A percentile compares a stretch with the other conserved stretches of the same genome.
These are phyloP conservation scores for Cladopsammia gracilis DNA, from an alignment of 64 coral and sea anemone genomes.

Conservation along the genomic window DNA sequence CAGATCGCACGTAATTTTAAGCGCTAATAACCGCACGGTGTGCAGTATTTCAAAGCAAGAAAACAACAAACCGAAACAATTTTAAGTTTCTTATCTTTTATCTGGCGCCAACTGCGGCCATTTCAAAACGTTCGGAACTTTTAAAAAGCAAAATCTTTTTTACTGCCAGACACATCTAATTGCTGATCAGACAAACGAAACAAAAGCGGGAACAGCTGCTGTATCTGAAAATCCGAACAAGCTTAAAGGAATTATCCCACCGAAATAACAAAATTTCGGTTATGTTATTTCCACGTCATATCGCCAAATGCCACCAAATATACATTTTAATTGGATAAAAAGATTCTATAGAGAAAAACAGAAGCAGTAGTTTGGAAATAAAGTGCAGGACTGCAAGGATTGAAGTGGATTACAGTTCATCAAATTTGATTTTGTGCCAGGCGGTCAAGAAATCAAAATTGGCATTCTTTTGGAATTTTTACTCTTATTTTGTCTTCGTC, in stretches of 20 bases:
- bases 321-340: too few relatives aligned
- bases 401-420: too few relatives aligned
- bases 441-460: too few relatives aligned
- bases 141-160: not conserved
- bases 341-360: too few relatives aligned
- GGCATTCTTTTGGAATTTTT: too few relatives aligned
- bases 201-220: not conserved
- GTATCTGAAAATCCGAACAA: not conserved
- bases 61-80: not conserved
- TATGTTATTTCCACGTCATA: too few relatives aligned
- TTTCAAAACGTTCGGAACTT: constrained; percentile 43
- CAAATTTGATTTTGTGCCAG: too few relatives aligned
- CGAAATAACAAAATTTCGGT: too few relatives aligned
- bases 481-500: too few relatives aligned
- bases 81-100: constrained; percentile 21
- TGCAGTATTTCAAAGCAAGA: not conserved
- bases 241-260: not conserved
- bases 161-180: not conserved
- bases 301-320: too few relatives aligned
- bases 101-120: constrained; percentile 19
- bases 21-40: not conserved
- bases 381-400: too few relatives aligned
- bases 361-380: too few relatives aligned
- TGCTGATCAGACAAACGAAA: not conserved
- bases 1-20: not conserved